phyloP scores from a whole-genome alignment of 2,888 invertebrate species.

The Myopa tessellatipennis region DNA sequence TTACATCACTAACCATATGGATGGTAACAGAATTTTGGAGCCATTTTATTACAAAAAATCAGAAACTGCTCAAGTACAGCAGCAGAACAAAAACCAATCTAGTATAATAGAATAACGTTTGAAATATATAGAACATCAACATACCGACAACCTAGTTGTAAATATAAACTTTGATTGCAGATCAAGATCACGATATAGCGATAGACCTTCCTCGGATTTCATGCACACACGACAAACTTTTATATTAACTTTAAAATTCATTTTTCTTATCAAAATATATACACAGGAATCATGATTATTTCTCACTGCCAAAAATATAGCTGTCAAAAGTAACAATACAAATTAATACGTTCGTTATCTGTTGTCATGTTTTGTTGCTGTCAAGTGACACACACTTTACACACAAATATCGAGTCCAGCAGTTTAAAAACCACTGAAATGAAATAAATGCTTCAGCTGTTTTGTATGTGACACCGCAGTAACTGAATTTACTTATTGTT shows the following conservation, averaged over 20 bases:
- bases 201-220: slow-evolving; percentile 54
- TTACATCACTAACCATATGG: too few relatives aligned
- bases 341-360: slow-evolving; percentile 9
- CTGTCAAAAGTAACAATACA: slow-evolving; percentile 14
- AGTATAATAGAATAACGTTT: slow-evolving; percentile 48
- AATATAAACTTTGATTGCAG: slow-evolving; percentile 57
- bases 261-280: slow-evolving; percentile 41
- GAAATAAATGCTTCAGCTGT: too few relatives aligned
- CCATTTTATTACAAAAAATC: slow-evolving; percentile 48
- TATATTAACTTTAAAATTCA: slow-evolving; percentile 60
- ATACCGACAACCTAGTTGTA: slow-evolving; percentile 57
- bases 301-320: not conserved
- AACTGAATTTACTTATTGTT: too few relatives aligned
- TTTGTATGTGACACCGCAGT: too few relatives aligned
- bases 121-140: slow-evolving; percentile 40
- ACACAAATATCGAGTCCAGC: too few relatives aligned
- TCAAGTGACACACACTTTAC: too few relatives aligned
- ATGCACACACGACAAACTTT: slow-evolving; percentile 60
- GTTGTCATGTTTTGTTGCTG: not conserved
- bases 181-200: slow-evolving; percentile 48
- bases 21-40: slow-evolving; percentile 1
- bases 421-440: too few relatives aligned
- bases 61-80: slow-evolving; percentile 26
- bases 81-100: slow-evolving; percentile 41
- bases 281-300: too few relatives aligned